phyloP scores from a whole-genome alignment of 2,888 invertebrate genomes.

The Oscheius sp. region DNA sequence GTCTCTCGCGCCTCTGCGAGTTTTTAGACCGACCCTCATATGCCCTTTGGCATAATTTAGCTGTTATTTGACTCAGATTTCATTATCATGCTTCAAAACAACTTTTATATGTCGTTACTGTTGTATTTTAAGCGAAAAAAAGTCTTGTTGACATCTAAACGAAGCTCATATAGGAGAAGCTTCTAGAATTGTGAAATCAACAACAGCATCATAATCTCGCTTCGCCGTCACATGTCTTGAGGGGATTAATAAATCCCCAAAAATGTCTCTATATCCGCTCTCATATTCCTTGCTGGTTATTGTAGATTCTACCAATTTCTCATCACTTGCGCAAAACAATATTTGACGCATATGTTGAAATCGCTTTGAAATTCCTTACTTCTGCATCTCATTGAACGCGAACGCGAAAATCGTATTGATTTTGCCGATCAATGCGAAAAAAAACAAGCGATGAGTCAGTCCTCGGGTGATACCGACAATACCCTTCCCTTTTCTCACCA shows the following conservation, averaged over 20 bases:
- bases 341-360: not conserved
- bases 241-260: not conserved
- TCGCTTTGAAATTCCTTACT: not conserved
- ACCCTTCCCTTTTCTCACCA: not conserved
- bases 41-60: too few species aligned
- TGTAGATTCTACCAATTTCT: not conserved
- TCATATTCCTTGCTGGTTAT: too few species aligned
- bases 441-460: not conserved
- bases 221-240: slow-evolving; percentile 9
- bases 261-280: not conserved
- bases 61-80: too few species aligned
- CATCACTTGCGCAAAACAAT: not conserved
- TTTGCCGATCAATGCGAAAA: not conserved
- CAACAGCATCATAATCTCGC: slow-evolving; percentile 1
- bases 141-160: not conserved
- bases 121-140: too few species aligned
- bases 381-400: not conserved
- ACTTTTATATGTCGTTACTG: too few species aligned
- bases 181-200: slow-evolving; percentile 15
- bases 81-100: too few species aligned
- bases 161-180: not conserved
- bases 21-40: too few species aligned
- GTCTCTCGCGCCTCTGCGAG: slow-evolving; percentile 14
- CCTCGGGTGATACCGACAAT: too few species aligned
- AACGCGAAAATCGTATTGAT: not conserved